Conservation (phyloP, 2,797 vertebrate genomes). For the Sternarchorhynchus goeldii region DNA sequence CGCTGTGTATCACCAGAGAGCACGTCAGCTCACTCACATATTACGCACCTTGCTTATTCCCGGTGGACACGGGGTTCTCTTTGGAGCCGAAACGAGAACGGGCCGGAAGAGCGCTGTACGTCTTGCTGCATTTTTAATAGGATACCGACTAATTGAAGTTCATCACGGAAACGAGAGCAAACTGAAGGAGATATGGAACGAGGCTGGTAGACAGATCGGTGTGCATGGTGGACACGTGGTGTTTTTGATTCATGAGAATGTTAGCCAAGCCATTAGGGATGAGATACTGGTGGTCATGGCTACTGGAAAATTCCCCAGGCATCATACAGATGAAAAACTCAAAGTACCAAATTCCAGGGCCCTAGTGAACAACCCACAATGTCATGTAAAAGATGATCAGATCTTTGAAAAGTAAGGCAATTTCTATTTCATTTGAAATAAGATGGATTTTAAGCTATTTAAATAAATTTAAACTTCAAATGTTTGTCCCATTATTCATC, state of each 20-base stretch:
- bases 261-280: conserved; percentile 65
- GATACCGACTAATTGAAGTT: conserved; percentile 72
- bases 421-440: background rate
- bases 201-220: conserved; percentile 69
- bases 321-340: conserved; percentile 71
- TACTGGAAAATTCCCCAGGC: conserved; percentile 69
- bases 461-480: too few species aligned
- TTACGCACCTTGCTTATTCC: conserved; percentile 75
- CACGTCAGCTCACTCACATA: conserved; percentile 75
- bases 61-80: conserved; percentile 77
- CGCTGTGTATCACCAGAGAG: conserved; percentile 65
- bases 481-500: background rate
- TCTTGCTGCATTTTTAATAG: conserved; percentile 72
- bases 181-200: conserved; percentile 68
- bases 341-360: conserved; percentile 61
- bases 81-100: conserved; percentile 68
- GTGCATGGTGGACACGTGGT: conserved; percentile 61
- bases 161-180: conserved; percentile 64
- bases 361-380: conserved; percentile 55
- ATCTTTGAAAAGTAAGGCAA: conserved; percentile 73
- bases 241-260: conserved; percentile 74
- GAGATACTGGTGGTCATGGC: conserved; percentile 74
- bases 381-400: conserved; percentile 61
- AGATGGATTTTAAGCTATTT: background rate
- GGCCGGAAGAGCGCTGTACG: conserved; percentile 77